Percentiles rank a stretch among this genome's conserved stretches.
Conservation (phyloP, 2,797 vertebrate species). For the Podargus strigoides region DNA sequence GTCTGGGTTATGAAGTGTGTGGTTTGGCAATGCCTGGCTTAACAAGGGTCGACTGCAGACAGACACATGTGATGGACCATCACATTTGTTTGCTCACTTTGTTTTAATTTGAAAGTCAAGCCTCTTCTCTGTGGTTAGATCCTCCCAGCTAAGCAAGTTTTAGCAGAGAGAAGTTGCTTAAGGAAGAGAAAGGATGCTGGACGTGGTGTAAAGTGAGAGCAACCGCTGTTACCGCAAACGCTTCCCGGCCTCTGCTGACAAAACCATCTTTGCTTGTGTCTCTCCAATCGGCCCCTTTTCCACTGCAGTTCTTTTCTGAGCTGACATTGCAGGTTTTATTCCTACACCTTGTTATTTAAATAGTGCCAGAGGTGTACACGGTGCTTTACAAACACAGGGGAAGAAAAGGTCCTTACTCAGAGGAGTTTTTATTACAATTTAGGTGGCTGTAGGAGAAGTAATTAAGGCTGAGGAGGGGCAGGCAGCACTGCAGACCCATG, state of each 20-base stretch:
- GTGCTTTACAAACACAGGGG: background rate
- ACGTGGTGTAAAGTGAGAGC: background rate
- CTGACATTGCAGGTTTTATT: background rate
- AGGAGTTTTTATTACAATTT: background rate
- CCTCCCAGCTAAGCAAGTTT: background rate
- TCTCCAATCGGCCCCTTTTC: background rate
- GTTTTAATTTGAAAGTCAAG: background rate
- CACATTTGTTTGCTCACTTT: background rate
- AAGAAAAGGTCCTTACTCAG: background rate
- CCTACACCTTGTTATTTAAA: background rate
- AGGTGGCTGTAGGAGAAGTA: background rate
- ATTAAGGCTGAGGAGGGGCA: background rate
- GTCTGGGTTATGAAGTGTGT: background rate
- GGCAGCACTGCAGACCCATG: background rate
- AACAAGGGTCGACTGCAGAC: background rate
- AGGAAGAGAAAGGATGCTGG: conserved; percentile 27
- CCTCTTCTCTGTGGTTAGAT: conserved; percentile 22
- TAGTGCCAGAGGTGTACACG: background rate
- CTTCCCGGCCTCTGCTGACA: background rate
- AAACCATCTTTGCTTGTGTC: background rate
- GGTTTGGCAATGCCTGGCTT: conserved; percentile 34
- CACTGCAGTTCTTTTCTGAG: background rate
- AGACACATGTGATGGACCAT: background rate
- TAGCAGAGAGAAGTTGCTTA: background rate
- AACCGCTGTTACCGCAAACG: background rate